Evolutionary conservation across 1,140 invertebrate genomes (phyloP), one percentile per base, ranked within the genome.

Genomic region (Diabrotica undecimpunctata): DNA sequence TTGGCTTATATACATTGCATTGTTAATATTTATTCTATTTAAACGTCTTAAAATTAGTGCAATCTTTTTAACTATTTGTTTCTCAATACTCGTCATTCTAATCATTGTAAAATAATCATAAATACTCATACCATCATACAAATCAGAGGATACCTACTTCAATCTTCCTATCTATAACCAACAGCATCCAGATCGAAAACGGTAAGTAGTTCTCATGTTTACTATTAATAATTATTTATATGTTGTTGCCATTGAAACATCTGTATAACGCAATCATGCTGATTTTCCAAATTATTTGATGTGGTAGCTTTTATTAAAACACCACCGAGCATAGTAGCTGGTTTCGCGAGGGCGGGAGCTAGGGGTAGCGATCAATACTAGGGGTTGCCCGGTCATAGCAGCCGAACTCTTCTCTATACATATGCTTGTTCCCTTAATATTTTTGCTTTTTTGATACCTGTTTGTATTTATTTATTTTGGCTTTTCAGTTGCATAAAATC

Each of bases 1-100:
- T 76, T 77, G 72, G 74, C 75, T 76, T 77, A 68, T 65, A 70
- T 72, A 72, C 64, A 70, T 68, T 75, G 71, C 70, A 75, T 73
- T 68, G 71, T 76, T 76, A 71, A 65, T 72, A 66, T 73, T 71
- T 71, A 72, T 75, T 73, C 68, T 74, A 72, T 70, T 72, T 72
- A 72, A 72, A 69, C 70, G 67, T 70, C 68, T 70, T 73, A 68
- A 67, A 68, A 72, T 72, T 72, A 71, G 75, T 77, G 75, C 74
- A 75, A 77, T 77, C 70, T 67, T 72, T 71, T 74, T 71, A 66
- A 66, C 39, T 55, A 55, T 58, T 67, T 65, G 50, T 59, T 65
- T 52, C 60, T 68, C 38, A 65, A 64, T 68, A 71, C 69, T 71
- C 61, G 64, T 71, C 67, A 71, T 58, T 72, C 66, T 68, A 61